phyloP scores from a whole-genome alignment of 2,888 invertebrate genomes.

The Acanthoscelides obtectus region DNA sequence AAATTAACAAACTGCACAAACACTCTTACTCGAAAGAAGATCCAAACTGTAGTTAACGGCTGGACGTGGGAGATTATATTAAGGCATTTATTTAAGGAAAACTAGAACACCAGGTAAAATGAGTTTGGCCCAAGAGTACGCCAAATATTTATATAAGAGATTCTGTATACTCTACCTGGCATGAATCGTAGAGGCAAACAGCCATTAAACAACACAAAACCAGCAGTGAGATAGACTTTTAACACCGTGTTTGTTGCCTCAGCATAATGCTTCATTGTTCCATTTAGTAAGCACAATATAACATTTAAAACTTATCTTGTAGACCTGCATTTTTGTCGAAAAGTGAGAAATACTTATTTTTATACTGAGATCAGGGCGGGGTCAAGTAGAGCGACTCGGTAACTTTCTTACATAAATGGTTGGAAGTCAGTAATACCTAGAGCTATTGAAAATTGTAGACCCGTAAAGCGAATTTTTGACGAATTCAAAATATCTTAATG shows the following conservation, averaged over 20 bases:
- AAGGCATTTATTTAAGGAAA: background rate
- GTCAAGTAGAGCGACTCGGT: too few species aligned
- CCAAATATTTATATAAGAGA: background rate
- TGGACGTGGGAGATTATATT: background rate
- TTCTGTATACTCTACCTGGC: background rate
- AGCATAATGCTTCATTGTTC: background rate
- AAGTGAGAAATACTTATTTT: too few species aligned
- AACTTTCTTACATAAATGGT: too few species aligned
- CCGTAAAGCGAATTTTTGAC: too few species aligned
- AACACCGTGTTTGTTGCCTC: background rate
- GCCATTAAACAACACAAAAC: background rate
- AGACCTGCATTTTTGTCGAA: too few species aligned
- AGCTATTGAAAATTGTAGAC: too few species aligned
- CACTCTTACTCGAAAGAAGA: background rate
- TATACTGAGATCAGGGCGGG: too few species aligned
- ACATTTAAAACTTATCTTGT: background rate
- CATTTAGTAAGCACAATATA: too few species aligned
- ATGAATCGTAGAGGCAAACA: background rate
- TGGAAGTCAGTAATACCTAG: too few species aligned
- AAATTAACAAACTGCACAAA: background rate
- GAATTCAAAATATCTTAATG: too few species aligned
- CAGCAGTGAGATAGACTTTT: background rate
- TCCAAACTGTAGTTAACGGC: background rate
- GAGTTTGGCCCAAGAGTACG: background rate
- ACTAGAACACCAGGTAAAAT: background rate